Percentiles rank a stretch among this genome's conserved stretches.
Evolutionary conservation across 2,888 invertebrate species (phyloP).

Genomic region (Ornithoptera priamus): DNA sequence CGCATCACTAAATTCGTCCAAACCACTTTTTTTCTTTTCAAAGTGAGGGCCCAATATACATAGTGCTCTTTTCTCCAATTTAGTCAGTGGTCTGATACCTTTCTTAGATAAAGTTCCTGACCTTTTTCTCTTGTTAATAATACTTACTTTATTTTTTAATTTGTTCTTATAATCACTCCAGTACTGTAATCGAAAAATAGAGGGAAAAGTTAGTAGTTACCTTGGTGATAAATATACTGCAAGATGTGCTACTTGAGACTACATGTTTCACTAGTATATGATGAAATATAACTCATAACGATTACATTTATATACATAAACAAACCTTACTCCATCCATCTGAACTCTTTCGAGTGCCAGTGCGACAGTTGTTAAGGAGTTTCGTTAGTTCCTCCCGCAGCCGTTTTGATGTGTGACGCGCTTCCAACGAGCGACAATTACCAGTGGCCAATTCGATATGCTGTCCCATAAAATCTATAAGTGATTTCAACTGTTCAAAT

Average conservation of each 20-base stretch:
- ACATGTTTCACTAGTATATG: too few species aligned
- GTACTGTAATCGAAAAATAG: constrained; percentile 45
- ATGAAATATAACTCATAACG: too few species aligned
- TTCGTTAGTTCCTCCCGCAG: constrained; percentile 58
- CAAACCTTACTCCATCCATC: constrained; percentile 65
- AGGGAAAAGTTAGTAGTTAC: too few species aligned
- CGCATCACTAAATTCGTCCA: constrained; percentile 37
- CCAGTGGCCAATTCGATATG: constrained; percentile 60
- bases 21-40: constrained; percentile 43
- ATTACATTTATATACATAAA: constrained; percentile 30
- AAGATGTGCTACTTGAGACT: too few species aligned
- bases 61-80: constrained; percentile 55
- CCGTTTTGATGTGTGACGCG: constrained; percentile 53
- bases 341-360: constrained; percentile 51
- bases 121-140: constrained; percentile 45
- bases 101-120: constrained; percentile 40
- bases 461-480: constrained; percentile 63
- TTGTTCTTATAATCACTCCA: constrained; percentile 70
- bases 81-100: constrained; percentile 49
- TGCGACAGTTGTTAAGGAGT: constrained; percentile 48
- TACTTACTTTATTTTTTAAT: constrained; percentile 54
- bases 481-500: constrained; percentile 55
- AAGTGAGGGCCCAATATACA: constrained; percentile 57
- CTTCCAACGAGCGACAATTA: constrained; percentile 51
- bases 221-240: too few species aligned